phyloP scores from a whole-genome alignment of 2,888 invertebrate species.

The Rhagophthalmus giganteus region DNA sequence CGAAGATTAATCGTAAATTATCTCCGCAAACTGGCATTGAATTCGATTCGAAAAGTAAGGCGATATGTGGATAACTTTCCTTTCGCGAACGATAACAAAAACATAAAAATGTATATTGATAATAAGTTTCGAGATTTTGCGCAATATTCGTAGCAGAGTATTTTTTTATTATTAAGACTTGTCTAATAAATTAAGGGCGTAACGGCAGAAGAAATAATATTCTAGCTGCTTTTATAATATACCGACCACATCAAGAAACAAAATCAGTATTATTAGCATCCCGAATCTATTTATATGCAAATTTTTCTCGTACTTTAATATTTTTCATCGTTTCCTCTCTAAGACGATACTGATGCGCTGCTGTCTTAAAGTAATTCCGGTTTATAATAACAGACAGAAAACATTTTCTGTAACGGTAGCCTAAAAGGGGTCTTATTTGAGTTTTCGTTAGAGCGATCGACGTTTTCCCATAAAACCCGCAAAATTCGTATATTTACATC shows the following conservation, averaged over 20 bases:
- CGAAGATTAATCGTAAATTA: no score
- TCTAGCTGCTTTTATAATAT: conserved; percentile 31
- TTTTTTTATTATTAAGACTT: conserved; percentile 15
- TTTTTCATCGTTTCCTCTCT: conserved; percentile 30
- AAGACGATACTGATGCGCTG: conserved; percentile 21
- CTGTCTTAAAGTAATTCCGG: conserved; percentile 24
- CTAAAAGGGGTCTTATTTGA: not conserved
- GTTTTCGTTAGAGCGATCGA: not conserved
- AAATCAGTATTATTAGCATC: conserved; percentile 37
- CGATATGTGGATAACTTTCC: no score
- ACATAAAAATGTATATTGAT: not conserved
- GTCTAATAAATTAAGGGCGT: conserved; percentile 21
- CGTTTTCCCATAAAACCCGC: no score
- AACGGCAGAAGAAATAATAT: conserved; percentile 25
- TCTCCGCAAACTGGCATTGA: no score
- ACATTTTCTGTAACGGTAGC: not conserved
- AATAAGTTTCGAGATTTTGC: conserved; percentile 2
- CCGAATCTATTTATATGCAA: conserved; percentile 38
- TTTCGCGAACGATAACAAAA: no score
- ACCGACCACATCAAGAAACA: conserved; percentile 34
- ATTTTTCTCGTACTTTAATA: conserved; percentile 29
- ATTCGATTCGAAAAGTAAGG: no score
- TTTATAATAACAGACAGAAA: conserved; percentile 14
- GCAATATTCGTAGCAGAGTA: conserved; percentile 2
- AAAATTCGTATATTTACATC: no score